Evolutionary conservation across 2,113 vertebrate species (phyloP).

Genomic region (Podocnemis expansa): DNA sequence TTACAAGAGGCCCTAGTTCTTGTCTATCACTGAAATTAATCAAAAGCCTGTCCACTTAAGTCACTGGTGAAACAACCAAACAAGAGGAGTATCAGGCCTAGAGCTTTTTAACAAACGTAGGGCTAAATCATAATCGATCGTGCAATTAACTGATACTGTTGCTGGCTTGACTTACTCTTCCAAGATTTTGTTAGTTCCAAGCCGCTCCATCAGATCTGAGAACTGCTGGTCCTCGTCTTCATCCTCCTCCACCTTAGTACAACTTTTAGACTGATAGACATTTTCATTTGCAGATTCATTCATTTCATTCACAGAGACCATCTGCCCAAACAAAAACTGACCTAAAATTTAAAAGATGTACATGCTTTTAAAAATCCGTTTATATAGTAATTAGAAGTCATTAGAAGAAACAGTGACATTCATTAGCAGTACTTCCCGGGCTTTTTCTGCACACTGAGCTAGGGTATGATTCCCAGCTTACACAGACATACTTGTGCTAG

Average conservation of each 20-base stretch:
- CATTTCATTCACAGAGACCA: constrained; percentile 41
- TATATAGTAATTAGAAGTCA: constrained; percentile 1
- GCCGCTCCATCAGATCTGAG: constrained; percentile 84
- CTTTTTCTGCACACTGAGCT: not conserved
- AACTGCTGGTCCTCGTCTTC: constrained; percentile 89
- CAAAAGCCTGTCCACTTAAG: not conserved
- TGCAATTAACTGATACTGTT: not conserved
- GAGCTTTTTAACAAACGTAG: not conserved
- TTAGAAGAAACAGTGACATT: not conserved
- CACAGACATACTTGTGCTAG: not conserved
- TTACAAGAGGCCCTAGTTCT: not conserved
- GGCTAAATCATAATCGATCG: not conserved
- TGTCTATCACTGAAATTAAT: accelerated
- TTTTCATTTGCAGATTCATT: constrained; percentile 61
- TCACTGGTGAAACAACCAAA: not conserved
- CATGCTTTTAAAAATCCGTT: not conserved
- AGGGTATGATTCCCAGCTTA: not conserved
- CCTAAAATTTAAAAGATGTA: constrained; percentile 73
- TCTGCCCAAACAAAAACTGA: constrained; percentile 82
- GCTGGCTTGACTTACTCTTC: constrained; percentile 85
- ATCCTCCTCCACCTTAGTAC: constrained; percentile 45
- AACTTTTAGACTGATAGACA: constrained; percentile 68
- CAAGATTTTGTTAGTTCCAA: constrained; percentile 86
- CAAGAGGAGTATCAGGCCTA: not conserved
- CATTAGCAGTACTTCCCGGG: not conserved